Base-by-base conservation (phyloP, 2,113 vertebrate species). In the Anguilla rostrata region DNA sequence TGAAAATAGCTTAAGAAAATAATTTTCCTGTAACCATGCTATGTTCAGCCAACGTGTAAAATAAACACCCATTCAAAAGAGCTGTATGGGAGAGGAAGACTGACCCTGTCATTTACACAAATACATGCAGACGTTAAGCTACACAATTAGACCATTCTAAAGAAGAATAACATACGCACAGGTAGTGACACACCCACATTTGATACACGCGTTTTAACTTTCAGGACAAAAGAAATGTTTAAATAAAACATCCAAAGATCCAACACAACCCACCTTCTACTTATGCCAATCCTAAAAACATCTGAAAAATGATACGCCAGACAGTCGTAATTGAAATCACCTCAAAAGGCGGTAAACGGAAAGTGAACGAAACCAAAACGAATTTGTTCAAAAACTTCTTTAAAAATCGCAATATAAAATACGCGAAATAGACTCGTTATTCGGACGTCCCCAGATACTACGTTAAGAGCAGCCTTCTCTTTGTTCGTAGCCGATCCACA, bases 401-500 rank as follows among this genome's bases (percentile, higher is more conserved):
- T n/a, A 71, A 71, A n/a, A 71, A 71, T 71, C 20, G 22, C 20
- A 26, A n/a, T 71, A 71, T 34, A 39, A 16, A 7, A 82, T 53
- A 34, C 16, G 43, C n/a, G 40, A 53, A 88, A 91, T 89, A 87
- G 79, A 92, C 92, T 91, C 91, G 91, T 83, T 39, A 88, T 84
- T 86, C 57, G 83, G 39, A 66, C 14, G 29, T 29, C 87, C 90
- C 86, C 90, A 85, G 63, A 81, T 84, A 83, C 83, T 78, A 78
- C 79, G 53, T 34, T 81, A 86, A 79, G 83, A 81, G n/a, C 46
- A 39, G 34, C 82, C 43, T 49, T 85, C 1, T 85, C 1, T 86
- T 79, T 43, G 82, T 78, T 87, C 49, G 14, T 34, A 78, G 43
- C 2, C 18, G 84, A 49, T 85, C 75, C 49, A 66, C 20, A 39